Base-by-base conservation (phyloP, 1,140 invertebrate genomes). In the Drosophila micromelanica region DNA sequence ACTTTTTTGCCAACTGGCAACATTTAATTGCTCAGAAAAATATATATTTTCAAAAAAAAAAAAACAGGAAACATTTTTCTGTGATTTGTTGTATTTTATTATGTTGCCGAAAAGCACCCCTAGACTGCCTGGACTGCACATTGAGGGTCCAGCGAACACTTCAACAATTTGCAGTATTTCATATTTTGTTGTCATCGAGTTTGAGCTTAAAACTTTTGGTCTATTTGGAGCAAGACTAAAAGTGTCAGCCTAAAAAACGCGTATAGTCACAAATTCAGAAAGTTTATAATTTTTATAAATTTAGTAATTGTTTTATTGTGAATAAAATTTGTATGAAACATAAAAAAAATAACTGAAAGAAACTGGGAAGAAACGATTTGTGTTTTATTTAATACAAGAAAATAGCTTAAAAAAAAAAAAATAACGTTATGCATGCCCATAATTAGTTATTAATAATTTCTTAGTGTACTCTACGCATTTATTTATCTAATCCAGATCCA, bases 11-110 rank as follows among this genome's bases (percentile, higher is more conserved):
- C 75, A 89, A 87, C 84, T 87, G 84, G 84, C 63, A 87, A 89
- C 84, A 87, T 89, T 87, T 87, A 87, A 87, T 87, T 87, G 82
- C 82, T 87, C 84, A 82, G 75, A 86, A 86, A 86, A 87, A 87
- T 35, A 35, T 32, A 32, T 79, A 89, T 82, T 86, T 78, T 35
- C 12, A 64, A 68, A 69, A 70, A 82, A 57, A 73, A 57, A 57
- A 17, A 52, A 69, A 59, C 23, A 51, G 57, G 55, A 64, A 49
- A 72, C 64, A 55, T 45, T 78, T 78, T 87, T 73, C 81, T 87
- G 78, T 82, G 82, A 79, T 76, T 89, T 87, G 82, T 87, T 79
- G 76, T 76, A 81, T 62, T 82, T 82, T 86, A 87, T 87, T 85
- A 81, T 87, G 59, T 67, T 76, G 71, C 59, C 56, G 12, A 62